Evolutionary conservation across 2,113 vertebrate species (phyloP).

Genomic region (Oreotrochilus melanogaster): DNA sequence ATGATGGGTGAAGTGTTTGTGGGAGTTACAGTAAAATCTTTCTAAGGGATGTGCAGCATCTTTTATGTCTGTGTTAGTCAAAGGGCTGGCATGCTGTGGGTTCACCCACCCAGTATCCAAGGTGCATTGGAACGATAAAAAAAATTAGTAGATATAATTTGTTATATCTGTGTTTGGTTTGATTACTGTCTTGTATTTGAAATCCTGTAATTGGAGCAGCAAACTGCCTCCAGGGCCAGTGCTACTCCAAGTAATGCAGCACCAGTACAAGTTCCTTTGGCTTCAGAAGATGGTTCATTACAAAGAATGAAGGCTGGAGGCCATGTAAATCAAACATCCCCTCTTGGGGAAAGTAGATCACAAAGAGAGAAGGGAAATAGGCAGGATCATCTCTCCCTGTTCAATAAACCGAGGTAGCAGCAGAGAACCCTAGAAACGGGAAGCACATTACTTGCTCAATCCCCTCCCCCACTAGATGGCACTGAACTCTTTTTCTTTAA

Average conservation of each 20-base stretch:
- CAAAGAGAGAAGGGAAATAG: background rate
- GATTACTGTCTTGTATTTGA: slow-evolving; percentile 62
- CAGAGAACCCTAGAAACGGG: background rate
- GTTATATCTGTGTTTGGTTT: slow-evolving; percentile 63
- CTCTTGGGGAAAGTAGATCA: background rate
- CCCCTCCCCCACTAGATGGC: slow-evolving; percentile 86
- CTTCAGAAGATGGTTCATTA: background rate
- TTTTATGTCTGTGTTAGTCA: background rate
- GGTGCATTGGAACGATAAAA: slow-evolving; percentile 53
- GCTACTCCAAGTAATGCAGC: background rate
- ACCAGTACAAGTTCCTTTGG: background rate
- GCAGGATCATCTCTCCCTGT: background rate
- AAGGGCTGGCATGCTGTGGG: background rate
- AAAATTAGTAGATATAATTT: slow-evolving; percentile 58
- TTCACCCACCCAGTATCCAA: background rate
- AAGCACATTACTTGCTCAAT: background rate
- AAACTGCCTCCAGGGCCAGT: background rate
- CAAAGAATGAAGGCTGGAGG: background rate
- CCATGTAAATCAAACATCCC: background rate
- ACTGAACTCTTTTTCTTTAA: slow-evolving; percentile 77
- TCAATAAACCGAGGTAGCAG: background rate
- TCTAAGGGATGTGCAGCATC: background rate
- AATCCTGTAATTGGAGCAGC: slow-evolving; percentile 40
- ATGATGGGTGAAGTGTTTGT: background rate
- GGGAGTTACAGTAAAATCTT: background rate